Percentiles rank a stretch among this genome's conserved stretches.
Conservation (phyloP, 2,888 invertebrate genomes). For the Ephialtes manifestator region DNA sequence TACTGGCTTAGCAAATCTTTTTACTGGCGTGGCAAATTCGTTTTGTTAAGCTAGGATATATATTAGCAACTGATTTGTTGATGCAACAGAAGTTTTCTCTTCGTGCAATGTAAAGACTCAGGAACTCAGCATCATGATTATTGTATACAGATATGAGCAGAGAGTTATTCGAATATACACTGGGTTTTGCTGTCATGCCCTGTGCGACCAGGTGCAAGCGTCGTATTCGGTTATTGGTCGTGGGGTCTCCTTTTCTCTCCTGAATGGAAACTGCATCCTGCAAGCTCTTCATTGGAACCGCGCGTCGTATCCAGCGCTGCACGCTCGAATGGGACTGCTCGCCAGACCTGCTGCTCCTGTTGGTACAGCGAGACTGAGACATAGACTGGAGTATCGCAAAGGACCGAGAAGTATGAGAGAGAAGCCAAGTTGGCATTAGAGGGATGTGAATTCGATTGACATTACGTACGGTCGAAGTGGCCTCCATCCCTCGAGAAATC, state of each 20-base stretch:
- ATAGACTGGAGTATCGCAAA: slow-evolving; percentile 7
- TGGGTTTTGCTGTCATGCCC: slow-evolving; percentile 39
- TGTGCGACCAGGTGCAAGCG: slow-evolving; percentile 52
- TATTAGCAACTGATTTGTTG: too few species aligned
- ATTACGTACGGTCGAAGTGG: slow-evolving; percentile 75
- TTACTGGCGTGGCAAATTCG: too few species aligned
- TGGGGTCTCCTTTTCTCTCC: slow-evolving; percentile 39
- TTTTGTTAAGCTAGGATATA: too few species aligned
- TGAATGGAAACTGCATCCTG: slow-evolving; percentile 38
- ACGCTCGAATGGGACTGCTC: slow-evolving; percentile 14
- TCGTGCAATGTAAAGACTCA: too few species aligned
- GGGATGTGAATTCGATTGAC: slow-evolving; percentile 76
- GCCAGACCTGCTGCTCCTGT: slow-evolving; percentile 25
- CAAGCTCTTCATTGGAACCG: slow-evolving; percentile 17
- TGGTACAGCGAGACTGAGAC: slow-evolving; percentile 4
- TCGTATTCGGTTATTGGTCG: slow-evolving; percentile 48
- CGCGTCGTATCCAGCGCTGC: slow-evolving; percentile 18
- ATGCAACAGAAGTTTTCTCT: too few species aligned
- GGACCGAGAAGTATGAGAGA: slow-evolving; percentile 21
- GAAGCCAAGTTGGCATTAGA: slow-evolving; percentile 68
- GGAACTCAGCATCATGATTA: not conserved
- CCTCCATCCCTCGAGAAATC: slow-evolving; percentile 77
- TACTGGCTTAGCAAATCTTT: too few species aligned
- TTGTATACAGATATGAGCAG: not conserved
- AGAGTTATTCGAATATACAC: slow-evolving; percentile 13